Percentiles rank a stretch among this genome's conserved stretches.
Conservation (phyloP, 2,113 vertebrate genomes). For the Corynorhinus townsendii region DNA sequence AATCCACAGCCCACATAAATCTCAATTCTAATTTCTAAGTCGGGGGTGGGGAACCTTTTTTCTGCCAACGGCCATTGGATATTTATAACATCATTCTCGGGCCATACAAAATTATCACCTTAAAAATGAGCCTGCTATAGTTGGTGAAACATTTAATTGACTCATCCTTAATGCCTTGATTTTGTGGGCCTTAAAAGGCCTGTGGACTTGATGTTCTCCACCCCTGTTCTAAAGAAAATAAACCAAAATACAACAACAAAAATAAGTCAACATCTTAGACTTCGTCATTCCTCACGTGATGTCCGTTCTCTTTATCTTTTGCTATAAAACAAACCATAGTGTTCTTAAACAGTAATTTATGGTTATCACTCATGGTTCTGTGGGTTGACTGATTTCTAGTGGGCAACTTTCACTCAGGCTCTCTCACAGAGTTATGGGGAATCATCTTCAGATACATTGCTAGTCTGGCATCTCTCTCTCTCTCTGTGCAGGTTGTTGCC, state of each 20-base stretch:
- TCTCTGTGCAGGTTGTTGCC: rapidly evolving
- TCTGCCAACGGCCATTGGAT: too few species aligned
- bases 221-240: too few species aligned
- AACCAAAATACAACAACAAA: not conserved
- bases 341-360: not conserved
- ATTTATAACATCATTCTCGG: too few species aligned
- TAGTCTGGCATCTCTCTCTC: not conserved
- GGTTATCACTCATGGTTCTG: not conserved
- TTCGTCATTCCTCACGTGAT: not conserved
- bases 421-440: not conserved
- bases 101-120: too few species aligned
- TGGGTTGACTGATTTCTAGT: not conserved
- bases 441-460: not conserved
- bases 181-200: too few species aligned
- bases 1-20: not conserved
- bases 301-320: not conserved
- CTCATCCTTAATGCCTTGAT: too few species aligned
- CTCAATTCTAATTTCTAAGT: not conserved
- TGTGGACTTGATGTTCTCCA: too few species aligned
- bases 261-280: not conserved
- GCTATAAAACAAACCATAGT: not conserved
- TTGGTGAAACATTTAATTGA: too few species aligned
- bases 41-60: too few species aligned
- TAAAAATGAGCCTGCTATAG: too few species aligned
- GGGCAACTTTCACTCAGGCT: not conserved